A percentile compares a stretch with the other conserved stretches of the same genome.
Evolutionary conservation across 1,140 invertebrate genomes (phyloP).

Genomic region (Drosophila pruinosa): DNA sequence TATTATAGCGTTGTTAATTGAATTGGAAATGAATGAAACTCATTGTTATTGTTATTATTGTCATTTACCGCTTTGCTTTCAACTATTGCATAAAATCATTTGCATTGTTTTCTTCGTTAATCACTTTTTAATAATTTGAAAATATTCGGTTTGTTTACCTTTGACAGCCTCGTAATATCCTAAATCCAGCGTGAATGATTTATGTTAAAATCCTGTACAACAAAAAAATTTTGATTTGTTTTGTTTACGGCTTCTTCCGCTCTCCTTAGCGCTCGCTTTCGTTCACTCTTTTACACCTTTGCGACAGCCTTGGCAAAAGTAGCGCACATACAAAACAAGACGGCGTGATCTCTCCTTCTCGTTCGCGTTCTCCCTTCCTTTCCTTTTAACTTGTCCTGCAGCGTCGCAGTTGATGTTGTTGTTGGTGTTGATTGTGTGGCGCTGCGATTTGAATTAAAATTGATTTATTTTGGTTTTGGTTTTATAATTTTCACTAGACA

Average conservation of each 20-base stretch:
- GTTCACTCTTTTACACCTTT: slow-evolving; percentile 4
- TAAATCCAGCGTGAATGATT: slow-evolving; percentile 83
- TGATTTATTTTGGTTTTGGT: slow-evolving; percentile 27
- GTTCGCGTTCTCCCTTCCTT: slow-evolving; percentile 28
- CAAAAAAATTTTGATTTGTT: slow-evolving; percentile 37
- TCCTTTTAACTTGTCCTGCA: slow-evolving; percentile 15
- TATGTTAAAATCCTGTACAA: slow-evolving; percentile 62
- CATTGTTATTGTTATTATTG: slow-evolving; percentile 16
- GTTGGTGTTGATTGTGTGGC: slow-evolving; percentile 12
- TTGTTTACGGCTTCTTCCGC: slow-evolving; percentile 40
- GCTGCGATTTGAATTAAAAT: slow-evolving; percentile 35
- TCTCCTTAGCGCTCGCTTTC: slow-evolving; percentile 10
- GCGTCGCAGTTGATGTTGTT: slow-evolving; percentile 16
- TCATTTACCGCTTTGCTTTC: neutral
- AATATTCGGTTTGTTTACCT: slow-evolving; percentile 62
- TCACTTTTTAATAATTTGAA: too few relatives aligned
- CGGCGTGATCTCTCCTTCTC: slow-evolving; percentile 44
- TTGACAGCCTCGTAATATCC: slow-evolving; percentile 83
- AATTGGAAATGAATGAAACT: slow-evolving; percentile 11
- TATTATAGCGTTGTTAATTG: slow-evolving; percentile 26
- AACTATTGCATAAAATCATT: slow-evolving; percentile 16
- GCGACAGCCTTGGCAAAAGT: slow-evolving; percentile 1
- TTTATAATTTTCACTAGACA: slow-evolving; percentile 12
- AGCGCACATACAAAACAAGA: slow-evolving; percentile 34
- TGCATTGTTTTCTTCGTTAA: neutral